phyloP scores from a whole-genome alignment of 2,113 vertebrate species.

The Anhinga anhinga region DNA sequence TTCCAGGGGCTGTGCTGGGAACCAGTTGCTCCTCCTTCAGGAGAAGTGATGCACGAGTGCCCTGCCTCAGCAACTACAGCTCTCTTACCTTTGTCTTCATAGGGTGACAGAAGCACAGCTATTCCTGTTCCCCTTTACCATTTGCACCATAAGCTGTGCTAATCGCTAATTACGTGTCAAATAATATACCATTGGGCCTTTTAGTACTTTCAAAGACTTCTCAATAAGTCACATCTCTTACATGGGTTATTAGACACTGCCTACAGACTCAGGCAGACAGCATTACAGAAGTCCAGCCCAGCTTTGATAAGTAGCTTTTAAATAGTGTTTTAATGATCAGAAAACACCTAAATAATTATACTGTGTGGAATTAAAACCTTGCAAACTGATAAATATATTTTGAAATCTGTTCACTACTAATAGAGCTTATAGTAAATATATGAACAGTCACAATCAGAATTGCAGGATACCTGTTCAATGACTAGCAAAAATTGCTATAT shows the following conservation, averaged over 20 bases:
- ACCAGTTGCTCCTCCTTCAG: background rate
- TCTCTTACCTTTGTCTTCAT: background rate
- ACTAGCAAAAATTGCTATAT: background rate
- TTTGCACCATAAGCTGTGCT: background rate
- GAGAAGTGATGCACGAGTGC: background rate
- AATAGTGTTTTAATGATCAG: background rate
- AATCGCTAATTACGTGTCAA: background rate
- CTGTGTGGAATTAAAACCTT: background rate
- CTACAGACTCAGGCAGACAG: background rate
- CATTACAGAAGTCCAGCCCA: background rate
- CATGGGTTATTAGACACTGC: background rate
- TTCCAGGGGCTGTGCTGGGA: background rate
- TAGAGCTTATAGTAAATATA: background rate
- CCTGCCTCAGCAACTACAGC: background rate
- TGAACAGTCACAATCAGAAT: background rate
- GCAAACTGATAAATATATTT: background rate
- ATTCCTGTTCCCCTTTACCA: accelerated
- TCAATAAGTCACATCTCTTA: background rate
- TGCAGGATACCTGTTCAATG: background rate
- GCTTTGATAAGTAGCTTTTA: background rate
- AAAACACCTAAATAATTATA: background rate
- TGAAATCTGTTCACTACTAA: background rate
- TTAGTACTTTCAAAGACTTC: background rate
- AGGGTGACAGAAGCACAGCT: background rate
- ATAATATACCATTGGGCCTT: background rate